phyloP scores from a whole-genome alignment of 2,797 vertebrate species.

The Menidia menidia region DNA sequence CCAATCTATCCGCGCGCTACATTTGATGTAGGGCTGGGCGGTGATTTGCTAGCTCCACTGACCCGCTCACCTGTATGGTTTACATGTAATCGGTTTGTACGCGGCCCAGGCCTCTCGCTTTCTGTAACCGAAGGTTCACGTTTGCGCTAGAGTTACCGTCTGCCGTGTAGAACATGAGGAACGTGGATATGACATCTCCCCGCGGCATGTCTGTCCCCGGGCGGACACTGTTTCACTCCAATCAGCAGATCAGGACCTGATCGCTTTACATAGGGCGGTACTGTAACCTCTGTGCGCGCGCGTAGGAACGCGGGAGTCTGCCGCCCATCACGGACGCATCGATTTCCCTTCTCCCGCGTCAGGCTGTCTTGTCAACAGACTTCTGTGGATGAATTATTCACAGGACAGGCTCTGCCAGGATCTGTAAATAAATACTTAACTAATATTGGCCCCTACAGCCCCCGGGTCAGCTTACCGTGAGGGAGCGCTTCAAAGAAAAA shows the following conservation, averaged over 20 bases:
- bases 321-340: slow-evolving; percentile 77
- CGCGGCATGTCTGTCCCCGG: slow-evolving; percentile 48
- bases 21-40: background rate
- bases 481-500: slow-evolving; percentile 4
- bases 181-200: slow-evolving; percentile 61
- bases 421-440: slow-evolving; percentile 83
- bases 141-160: slow-evolving; percentile 54
- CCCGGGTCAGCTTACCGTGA: slow-evolving; percentile 58
- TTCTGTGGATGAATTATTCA: slow-evolving; percentile 81
- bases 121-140: slow-evolving; percentile 37
- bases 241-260: slow-evolving; percentile 77
- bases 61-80: background rate
- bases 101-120: background rate
- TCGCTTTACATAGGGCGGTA: slow-evolving; percentile 75
- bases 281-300: slow-evolving; percentile 61
- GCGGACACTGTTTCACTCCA: slow-evolving; percentile 67
- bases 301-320: slow-evolving; percentile 67
- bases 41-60: background rate
- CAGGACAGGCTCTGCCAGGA: slow-evolving; percentile 61
- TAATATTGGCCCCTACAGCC: slow-evolving; percentile 74
- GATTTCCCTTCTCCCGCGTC: slow-evolving; percentile 77
- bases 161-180: slow-evolving; percentile 48
- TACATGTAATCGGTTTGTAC: slow-evolving; percentile 5
- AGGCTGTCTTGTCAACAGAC: slow-evolving; percentile 78
- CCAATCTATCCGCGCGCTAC: no score